phyloP scores from a whole-genome alignment of 37 sponge, comb jelly and placozoan genomes.

The Geodia barretti region DNA sequence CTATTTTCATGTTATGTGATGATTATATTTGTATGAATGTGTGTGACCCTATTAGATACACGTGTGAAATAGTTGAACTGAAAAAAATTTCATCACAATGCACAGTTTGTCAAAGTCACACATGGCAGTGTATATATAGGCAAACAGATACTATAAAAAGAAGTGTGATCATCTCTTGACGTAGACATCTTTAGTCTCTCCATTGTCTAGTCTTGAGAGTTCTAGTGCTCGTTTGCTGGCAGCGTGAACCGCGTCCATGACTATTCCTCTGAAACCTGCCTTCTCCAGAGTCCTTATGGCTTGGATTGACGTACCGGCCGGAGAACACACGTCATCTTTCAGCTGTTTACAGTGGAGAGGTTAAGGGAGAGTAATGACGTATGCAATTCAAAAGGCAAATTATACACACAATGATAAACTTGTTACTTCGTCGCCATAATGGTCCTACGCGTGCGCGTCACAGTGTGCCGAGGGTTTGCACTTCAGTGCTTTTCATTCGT shows the following conservation, averaged over 20 bases:
- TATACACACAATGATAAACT: not conserved
- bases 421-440: not conserved
- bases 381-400: not conserved
- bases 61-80: no score
- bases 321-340: constrained; percentile 97
- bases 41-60: no score
- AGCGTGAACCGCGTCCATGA: constrained; percentile 95
- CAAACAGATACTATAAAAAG: no score
- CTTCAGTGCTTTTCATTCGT: no score
- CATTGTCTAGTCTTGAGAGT: constrained; percentile 66
- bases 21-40: no score
- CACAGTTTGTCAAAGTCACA: no score
- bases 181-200: constrained; percentile 39
- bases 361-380: not conserved
- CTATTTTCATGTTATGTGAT: no score
- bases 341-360: constrained; percentile 48
- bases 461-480: no score
- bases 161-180: constrained; percentile 31
- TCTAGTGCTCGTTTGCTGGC: constrained; percentile 75
- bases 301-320: constrained; percentile 93
- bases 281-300: constrained; percentile 89
- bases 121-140: no score
- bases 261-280: constrained; percentile 88
- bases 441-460: no score
- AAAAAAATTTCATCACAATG: no score